Percentiles rank a stretch among this genome's conserved stretches.
Conservation (phyloP, 2,888 invertebrate species). For the Colletes collaris region DNA sequence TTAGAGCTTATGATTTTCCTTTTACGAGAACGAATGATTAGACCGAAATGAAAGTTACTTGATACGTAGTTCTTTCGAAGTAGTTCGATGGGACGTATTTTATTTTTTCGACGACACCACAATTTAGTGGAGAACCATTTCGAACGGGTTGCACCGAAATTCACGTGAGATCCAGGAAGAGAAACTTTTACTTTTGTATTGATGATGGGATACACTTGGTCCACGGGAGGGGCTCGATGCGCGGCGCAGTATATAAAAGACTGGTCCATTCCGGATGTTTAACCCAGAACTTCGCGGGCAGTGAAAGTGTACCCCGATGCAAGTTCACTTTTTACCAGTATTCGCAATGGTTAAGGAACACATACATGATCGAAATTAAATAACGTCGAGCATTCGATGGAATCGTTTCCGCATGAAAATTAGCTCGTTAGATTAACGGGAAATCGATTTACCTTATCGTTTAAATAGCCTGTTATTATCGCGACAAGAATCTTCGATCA, state of each 20-base stretch:
- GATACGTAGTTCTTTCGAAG: too few species aligned
- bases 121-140: not conserved
- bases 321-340: constrained; percentile 67
- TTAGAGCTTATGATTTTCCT: too few species aligned
- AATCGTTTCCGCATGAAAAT: not conserved
- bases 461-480: not conserved
- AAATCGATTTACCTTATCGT: not conserved
- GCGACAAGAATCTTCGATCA: too few species aligned
- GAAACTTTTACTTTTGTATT: constrained; percentile 70
- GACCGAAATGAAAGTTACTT: too few species aligned
- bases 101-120: too few species aligned
- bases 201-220: constrained; percentile 67
- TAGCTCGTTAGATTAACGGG: not conserved
- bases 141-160: constrained; percentile 22
- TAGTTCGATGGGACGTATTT: too few species aligned
- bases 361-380: constrained; percentile 10
- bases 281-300: constrained; percentile 79
- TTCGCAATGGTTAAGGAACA: constrained; percentile 70
- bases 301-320: constrained; percentile 78
- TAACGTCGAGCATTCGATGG: not conserved
- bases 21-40: too few species aligned
- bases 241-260: constrained; percentile 75
- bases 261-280: constrained; percentile 77
- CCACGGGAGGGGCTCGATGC: constrained; percentile 65
- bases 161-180: constrained; percentile 43